Conservation (phyloP, 1,140 invertebrate species). For the Frieseomelitta varia region DNA sequence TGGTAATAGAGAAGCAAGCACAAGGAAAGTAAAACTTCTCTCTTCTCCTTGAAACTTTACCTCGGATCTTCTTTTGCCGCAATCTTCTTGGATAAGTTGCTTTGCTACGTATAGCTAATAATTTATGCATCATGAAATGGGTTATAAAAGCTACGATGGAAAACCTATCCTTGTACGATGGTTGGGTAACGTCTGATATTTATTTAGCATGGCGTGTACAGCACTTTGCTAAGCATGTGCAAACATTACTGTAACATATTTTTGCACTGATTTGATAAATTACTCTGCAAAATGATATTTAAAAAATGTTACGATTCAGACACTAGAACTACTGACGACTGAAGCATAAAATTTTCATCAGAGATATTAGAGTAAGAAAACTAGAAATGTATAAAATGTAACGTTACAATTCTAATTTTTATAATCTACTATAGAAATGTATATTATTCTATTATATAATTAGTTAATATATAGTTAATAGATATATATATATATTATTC, state of each 20-base stretch:
- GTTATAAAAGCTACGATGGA: slow-evolving; percentile 16
- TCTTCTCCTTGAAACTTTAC: slow-evolving; percentile 59
- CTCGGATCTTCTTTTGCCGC: slow-evolving; percentile 60
- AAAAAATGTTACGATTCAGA: too few relatives aligned
- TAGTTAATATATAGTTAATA: too few relatives aligned
- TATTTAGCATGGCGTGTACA: neutral
- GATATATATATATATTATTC: too few relatives aligned
- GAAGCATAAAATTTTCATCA: too few relatives aligned
- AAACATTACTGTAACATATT: neutral
- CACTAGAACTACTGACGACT: too few relatives aligned
- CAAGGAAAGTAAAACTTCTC: slow-evolving; percentile 62
- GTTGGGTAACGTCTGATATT: neutral
- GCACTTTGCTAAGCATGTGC: too few relatives aligned
- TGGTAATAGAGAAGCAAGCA: neutral
- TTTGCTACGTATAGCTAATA: slow-evolving; percentile 39
- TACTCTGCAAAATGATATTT: neutral
- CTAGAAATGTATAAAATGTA: too few relatives aligned
- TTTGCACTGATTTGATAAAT: neutral
- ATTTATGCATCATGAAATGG: slow-evolving; percentile 30
- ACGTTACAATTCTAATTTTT: too few relatives aligned
- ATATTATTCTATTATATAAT: too few relatives aligned
- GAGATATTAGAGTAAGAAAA: too few relatives aligned
- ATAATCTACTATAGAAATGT: too few relatives aligned
- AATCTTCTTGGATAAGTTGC: slow-evolving; percentile 65
- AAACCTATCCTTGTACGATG: slow-evolving; percentile 1